Percentiles rank a stretch among this genome's conserved stretches.
Evolutionary conservation across 37 sponge, comb jelly and placozoan genomes (phyloP).

Genomic region (Halisarca cf. caerulea): DNA sequence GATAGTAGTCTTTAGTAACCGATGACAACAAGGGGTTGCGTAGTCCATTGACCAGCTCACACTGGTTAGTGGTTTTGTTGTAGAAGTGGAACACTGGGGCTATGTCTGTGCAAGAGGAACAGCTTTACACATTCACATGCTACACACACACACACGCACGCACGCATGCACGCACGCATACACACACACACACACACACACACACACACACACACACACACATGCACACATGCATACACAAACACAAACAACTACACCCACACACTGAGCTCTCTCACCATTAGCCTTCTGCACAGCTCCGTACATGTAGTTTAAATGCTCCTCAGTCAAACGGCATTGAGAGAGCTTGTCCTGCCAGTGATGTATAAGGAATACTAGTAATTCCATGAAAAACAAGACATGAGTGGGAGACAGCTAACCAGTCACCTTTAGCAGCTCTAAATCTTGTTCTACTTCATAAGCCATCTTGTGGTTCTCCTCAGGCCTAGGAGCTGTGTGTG

Average conservation of each 20-base stretch:
- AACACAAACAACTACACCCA: too few relatives aligned
- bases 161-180: too few relatives aligned
- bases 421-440: too few relatives aligned
- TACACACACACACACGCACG: neutral
- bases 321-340: neutral
- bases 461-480: too few relatives aligned
- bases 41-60: neutral
- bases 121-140: neutral
- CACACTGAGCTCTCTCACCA: neutral
- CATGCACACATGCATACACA: too few relatives aligned
- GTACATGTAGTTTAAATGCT: neutral
- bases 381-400: too few relatives aligned
- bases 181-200: too few relatives aligned
- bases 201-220: too few relatives aligned
- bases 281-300: neutral
- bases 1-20: conserved; percentile 53
- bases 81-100: neutral
- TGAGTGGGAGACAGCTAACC: too few relatives aligned
- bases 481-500: too few relatives aligned
- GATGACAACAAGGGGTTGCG: neutral
- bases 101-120: neutral
- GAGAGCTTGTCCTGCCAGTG: neutral
- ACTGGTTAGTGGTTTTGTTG: neutral
- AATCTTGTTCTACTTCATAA: too few relatives aligned
- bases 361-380: too few relatives aligned